Evolutionary conservation across 2,797 vertebrate genomes (phyloP).

Genomic region (Sphaeramia orbicularis): DNA sequence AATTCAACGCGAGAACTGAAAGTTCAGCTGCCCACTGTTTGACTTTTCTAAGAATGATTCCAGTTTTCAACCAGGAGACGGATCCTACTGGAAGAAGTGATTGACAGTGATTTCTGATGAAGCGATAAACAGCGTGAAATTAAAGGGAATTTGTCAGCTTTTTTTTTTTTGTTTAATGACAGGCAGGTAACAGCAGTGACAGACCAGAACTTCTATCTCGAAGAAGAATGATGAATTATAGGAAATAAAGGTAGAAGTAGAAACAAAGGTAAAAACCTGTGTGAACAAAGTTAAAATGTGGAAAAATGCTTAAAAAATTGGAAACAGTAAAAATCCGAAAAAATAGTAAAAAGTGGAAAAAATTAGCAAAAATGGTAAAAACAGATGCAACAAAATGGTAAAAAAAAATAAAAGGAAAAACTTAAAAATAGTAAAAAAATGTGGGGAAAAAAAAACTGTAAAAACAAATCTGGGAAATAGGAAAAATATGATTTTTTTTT

Average conservation of each 20-base stretch:
- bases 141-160: neutral
- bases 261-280: neutral
- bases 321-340: no score
- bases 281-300: no score
- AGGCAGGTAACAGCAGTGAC: constrained; percentile 45
- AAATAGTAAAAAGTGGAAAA: no score
- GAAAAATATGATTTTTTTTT: no score
- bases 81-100: constrained; percentile 5
- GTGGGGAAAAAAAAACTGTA: no score
- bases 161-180: constrained; percentile 12
- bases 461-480: no score
- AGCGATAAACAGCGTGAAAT: constrained; percentile 1
- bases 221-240: no score
- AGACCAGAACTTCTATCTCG: neutral
- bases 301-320: no score
- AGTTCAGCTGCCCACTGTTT: constrained; percentile 34
- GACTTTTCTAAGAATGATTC: constrained; percentile 15
- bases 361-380: no score
- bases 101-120: constrained; percentile 21
- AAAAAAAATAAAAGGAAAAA: no score
- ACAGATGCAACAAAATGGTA: no score
- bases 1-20: constrained; percentile 17
- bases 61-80: neutral
- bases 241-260: neutral
- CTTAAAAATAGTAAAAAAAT: no score